Percentiles rank a stretch among this genome's conserved stretches.
These are phyloP conservation scores for Stenichneumon culpator DNA, from an alignment of 2,888 invertebrate genomes.

Conservation along the genomic window DNA sequence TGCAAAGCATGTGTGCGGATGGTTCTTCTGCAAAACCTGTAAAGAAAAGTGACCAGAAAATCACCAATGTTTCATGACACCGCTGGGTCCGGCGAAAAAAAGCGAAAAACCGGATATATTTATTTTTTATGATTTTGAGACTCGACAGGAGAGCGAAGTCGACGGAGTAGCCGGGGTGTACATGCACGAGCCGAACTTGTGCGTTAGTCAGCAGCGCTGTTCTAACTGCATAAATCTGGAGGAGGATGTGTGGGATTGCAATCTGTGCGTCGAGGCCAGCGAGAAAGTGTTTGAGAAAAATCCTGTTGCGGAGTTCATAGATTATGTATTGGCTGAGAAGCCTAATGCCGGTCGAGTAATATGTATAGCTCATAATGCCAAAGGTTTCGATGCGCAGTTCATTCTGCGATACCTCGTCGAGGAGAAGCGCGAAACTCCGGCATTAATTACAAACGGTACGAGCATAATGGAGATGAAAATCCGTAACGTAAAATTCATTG, in stretches of 20 bases:
- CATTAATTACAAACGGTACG: too few species aligned
- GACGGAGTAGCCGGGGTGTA: not conserved
- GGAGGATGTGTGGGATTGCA: not conserved
- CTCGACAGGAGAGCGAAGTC: not conserved
- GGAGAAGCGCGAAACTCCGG: too few species aligned
- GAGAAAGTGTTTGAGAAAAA: not conserved
- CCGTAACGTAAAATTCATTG: too few species aligned
- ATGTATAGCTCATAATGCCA: too few species aligned
- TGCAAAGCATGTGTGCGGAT: not conserved
- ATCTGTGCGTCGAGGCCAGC: not conserved
- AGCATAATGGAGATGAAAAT: too few species aligned
- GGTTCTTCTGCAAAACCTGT: not conserved
- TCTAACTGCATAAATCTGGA: not conserved
- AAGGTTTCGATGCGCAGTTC: too few species aligned
- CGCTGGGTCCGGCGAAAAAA: not conserved
- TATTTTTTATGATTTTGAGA: not conserved
- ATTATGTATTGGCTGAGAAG: too few species aligned
- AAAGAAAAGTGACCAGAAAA: not conserved
- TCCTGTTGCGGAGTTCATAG: too few species aligned
- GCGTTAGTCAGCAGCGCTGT: not conserved
- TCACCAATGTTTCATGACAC: slow-evolving; percentile 1
- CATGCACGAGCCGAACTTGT: not conserved
- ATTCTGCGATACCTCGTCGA: too few species aligned
- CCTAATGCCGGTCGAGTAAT: too few species aligned
- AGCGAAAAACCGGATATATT: not conserved